Base-by-base conservation (phyloP, 1,140 invertebrate genomes). In the Drosophila erecta region DNA sequence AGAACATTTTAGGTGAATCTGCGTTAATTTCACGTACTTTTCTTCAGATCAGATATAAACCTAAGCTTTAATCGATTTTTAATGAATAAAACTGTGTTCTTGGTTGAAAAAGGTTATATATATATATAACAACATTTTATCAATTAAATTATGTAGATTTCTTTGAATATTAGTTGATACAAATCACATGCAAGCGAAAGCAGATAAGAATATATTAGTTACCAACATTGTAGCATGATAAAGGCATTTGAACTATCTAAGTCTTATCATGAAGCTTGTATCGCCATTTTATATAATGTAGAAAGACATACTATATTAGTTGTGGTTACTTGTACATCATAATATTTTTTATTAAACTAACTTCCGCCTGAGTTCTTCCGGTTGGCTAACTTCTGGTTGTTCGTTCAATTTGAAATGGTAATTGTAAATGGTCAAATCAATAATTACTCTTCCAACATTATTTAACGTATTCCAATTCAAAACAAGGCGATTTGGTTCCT, bases 1-100 rank as follows among this genome's bases (percentile, higher is more conserved):
- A 44, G 64, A 67, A 70, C 41, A 69, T 46, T 70, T 56, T 67
- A 65, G 64, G 37, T 14, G 27, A 69, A 67, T 50, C 43, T 24
- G 15, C 47, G 43, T 44, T 54, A 41, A 38, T 69, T 55, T 30
- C 47, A 65, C 47, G 6, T 46, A 40, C 33, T 58, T 56, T 69
- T 40, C 62, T 70, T 69, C 64, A 15, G 44, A 47, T 47, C 49
- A 38, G 44, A 67, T 27, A 15, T 20, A 50, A 10, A 60, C 15
- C n/a, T 49, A 64, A 38, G 43, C 59, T 50, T 64, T 66, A 35
- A 33, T 20, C 14, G 14, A 50, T 41, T 65, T 49, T 54, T 35
- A 49, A 66, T 27, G 10, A 41, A 41, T 30, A 49, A 33, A 47
- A 30, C 47, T 61, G 27, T 61, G 41, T 56, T 64, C 41, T 62